Base-by-base conservation (phyloP, 2,888 invertebrate species). In the Xylocampa areola region DNA sequence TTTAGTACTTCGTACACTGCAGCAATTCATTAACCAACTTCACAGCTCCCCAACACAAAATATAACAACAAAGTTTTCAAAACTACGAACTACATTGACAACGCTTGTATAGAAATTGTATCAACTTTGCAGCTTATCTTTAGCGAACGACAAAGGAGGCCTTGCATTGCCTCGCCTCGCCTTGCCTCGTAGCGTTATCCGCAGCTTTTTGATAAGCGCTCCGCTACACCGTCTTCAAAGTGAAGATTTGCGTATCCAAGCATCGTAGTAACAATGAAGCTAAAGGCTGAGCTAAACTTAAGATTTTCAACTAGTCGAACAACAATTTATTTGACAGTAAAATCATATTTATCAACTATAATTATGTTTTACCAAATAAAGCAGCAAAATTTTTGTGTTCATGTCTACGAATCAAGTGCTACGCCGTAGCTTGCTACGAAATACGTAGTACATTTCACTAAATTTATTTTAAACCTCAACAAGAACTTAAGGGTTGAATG, bases 201-300 rank as follows among this genome's bases (percentile, higher is more conserved):
- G 36, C 48, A 71, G 68, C 72, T 63, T 74, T 68, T 72, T 61
- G 72, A 69, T 74, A 74, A 69, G 57, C 68, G 48, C 58, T 45
- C 47, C 50, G 57, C 64, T 68, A 55, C 47, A 61, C 27, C 48
- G 49, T 48, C 63, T 68, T 59, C 62, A 71, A 61, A 68, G 75
- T 41, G 53, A 61, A 69, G 50, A 64, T 72, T 66, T 69, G 58
- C 50, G 66, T 68, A 57, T 30, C 41, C 48, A 36, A 58, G 71
- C 39, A 54, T 51, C 32, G 37, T 51, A 55, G 59, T 52, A 58
- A 67, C 61, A 58, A 68, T 68, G 64, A 68, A 61, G 59, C 51
- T 39, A 57, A 62, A 61, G 62, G 49, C 37, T 62, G 30, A 39
- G 62, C 37, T 55, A 41, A 62, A 62, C 49, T 36, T 49, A 21